These are phyloP conservation scores for Octonoba sinensis DNA, from an alignment of 2,888 invertebrate genomes.

Conservation along the genomic window DNA sequence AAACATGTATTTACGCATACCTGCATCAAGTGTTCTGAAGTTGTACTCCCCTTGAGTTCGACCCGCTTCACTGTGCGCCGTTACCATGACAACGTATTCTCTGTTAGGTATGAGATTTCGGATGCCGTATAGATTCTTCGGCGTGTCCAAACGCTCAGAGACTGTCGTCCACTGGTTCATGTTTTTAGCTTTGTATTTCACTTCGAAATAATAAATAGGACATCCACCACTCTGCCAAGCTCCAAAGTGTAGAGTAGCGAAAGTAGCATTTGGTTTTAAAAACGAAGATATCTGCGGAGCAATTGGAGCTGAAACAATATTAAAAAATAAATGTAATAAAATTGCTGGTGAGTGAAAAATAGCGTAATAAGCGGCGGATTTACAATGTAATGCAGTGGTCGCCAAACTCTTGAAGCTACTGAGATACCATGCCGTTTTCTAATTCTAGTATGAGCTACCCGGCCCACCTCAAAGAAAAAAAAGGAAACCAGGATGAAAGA, in stretches of 20 bases:
- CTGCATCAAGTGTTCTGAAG: conserved; percentile 69
- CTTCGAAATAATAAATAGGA: conserved; percentile 69
- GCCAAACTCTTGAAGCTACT: no score
- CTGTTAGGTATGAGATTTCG: conserved; percentile 70
- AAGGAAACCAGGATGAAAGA: no score
- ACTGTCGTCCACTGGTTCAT: conserved; percentile 42
- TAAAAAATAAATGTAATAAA: neutral
- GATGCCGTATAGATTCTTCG: conserved; percentile 41
- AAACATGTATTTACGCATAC: neutral
- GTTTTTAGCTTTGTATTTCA: conserved; percentile 67
- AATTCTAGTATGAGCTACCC: no score
- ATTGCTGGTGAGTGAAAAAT: no score
- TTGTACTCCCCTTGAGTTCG: conserved; percentile 70
- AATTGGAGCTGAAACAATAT: conserved; percentile 68
- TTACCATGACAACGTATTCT: conserved; percentile 71
- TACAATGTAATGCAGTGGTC: no score
- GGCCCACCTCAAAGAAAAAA: no score
- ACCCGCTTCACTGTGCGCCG: conserved; percentile 72
- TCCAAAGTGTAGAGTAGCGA: conserved; percentile 69
- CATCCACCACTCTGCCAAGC: conserved; percentile 71
- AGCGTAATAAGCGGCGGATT: no score
- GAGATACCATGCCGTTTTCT: no score
- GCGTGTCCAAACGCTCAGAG: conserved; percentile 7
- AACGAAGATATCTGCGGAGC: conserved; percentile 69
- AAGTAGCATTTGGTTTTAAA: conserved; percentile 69